These are phyloP conservation scores for Apamea crenata DNA, from an alignment of 2,888 invertebrate genomes.

Conservation along the genomic window DNA sequence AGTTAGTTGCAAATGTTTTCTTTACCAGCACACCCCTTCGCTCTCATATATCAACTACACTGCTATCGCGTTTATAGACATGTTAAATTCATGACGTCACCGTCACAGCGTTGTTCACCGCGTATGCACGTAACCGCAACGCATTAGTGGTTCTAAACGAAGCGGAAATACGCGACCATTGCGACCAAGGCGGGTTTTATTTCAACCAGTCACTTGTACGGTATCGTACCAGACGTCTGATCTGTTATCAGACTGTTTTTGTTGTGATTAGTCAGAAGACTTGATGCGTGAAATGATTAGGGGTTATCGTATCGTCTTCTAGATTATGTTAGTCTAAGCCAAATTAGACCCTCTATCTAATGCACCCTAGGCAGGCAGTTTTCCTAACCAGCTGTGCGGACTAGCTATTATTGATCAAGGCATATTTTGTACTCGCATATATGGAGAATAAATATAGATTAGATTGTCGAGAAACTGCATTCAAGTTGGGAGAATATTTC, in stretches of 20 bases:
- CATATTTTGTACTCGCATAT: not conserved
- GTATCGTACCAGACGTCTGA: constrained; percentile 1
- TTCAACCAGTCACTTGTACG: constrained; percentile 39
- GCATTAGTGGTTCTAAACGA: constrained; percentile 55
- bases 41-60: not conserved
- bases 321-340: not conserved
- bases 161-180: constrained; percentile 52
- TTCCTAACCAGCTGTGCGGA: not conserved
- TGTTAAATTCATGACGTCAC: constrained; percentile 53
- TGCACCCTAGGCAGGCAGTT: too few relatives aligned
- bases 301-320: constrained; percentile 7
- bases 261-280: constrained; percentile 17
- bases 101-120: constrained; percentile 46
- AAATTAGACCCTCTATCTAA: not conserved
- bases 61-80: constrained; percentile 16
- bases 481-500: not conserved
- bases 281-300: constrained; percentile 11
- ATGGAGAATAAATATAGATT: not conserved
- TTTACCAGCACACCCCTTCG: not conserved
- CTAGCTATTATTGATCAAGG: not conserved
- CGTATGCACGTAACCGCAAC: constrained; percentile 58
- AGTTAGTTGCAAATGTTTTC: not conserved
- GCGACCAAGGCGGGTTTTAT: constrained; percentile 35
- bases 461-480: not conserved
- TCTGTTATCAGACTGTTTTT: constrained; percentile 17